A percentile compares a stretch with the other conserved stretches of the same genome.
These are phyloP conservation scores for Octonoba sinensis DNA, from an alignment of 2,888 invertebrate genomes.

Conservation along the genomic window DNA sequence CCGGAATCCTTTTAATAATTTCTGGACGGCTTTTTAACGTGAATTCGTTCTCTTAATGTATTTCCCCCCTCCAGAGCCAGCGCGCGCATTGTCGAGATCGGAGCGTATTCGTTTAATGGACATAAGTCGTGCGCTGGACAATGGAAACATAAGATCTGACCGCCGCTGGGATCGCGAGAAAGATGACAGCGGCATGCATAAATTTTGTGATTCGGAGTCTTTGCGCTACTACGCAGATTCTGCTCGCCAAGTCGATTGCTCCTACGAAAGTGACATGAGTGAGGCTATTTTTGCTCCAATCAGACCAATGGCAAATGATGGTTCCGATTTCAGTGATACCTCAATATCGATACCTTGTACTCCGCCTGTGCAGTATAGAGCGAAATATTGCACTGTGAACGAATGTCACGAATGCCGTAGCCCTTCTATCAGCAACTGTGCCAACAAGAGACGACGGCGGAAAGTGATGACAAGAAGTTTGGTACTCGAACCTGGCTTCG, in stretches of 20 bases:
- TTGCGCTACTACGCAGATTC: constrained; percentile 17
- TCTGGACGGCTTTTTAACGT: too few relatives aligned
- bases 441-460: constrained; percentile 20
- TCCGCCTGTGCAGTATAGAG: not conserved
- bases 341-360: constrained; percentile 28
- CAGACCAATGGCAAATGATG: constrained; percentile 9
- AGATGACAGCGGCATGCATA: constrained; percentile 29
- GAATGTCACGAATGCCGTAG: constrained; percentile 19
- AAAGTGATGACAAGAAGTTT: constrained; percentile 25
- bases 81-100: constrained; percentile 27
- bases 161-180: constrained; percentile 14
- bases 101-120: constrained; percentile 40
- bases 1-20: too few relatives aligned
- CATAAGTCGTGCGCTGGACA: constrained; percentile 53
- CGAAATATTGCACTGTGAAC: not conserved
- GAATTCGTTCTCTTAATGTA: too few relatives aligned
- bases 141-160: constrained; percentile 35
- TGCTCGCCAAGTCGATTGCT: not conserved
- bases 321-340: constrained; percentile 42
- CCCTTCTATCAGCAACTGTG: not conserved
- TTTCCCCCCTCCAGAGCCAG: too few relatives aligned
- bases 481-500: constrained; percentile 12
- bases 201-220: constrained; percentile 25
- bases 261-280: constrained; percentile 39
- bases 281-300: constrained; percentile 21